phyloP scores from a whole-genome alignment of 92 coral and sea anemone species.

The Porites cylindrica region DNA sequence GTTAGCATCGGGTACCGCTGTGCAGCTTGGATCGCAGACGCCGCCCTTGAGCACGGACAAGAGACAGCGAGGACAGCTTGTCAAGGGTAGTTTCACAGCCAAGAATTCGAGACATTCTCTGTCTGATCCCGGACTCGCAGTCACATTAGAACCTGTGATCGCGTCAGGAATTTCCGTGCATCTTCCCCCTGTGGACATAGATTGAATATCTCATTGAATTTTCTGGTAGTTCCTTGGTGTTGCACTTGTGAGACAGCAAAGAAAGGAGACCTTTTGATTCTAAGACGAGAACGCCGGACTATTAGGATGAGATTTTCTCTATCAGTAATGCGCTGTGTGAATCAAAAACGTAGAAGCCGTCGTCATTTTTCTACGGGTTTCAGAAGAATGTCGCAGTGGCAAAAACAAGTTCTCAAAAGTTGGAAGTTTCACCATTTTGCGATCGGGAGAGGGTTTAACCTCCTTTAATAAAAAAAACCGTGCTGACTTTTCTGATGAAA shows the following conservation, averaged over 20 bases:
- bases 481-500: too few relatives aligned
- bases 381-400: too few relatives aligned
- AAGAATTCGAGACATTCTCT: slow-evolving; percentile 54
- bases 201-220: not conserved
- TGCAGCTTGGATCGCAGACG: slow-evolving; percentile 59
- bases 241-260: too few relatives aligned
- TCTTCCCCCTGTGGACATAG: slow-evolving; percentile 58
- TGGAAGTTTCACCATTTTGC: too few relatives aligned
- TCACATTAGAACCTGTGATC: slow-evolving; percentile 63
- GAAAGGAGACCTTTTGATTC: not conserved
- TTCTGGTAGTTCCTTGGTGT: not conserved
- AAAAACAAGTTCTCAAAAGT: too few relatives aligned
- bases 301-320: too few relatives aligned
- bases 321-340: too few relatives aligned
- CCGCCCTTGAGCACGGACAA: slow-evolving; percentile 40
- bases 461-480: too few relatives aligned
- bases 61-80: slow-evolving; percentile 69
- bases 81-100: slow-evolving; percentile 77
- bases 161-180: slow-evolving; percentile 83
- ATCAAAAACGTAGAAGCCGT: too few relatives aligned
- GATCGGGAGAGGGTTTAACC: too few relatives aligned
- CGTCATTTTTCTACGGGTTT: too few relatives aligned
- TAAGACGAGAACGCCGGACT: too few relatives aligned
- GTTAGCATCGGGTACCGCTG: slow-evolving; percentile 79
- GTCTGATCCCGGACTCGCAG: slow-evolving; percentile 74